These are phyloP conservation scores for Apodemus speciosus DNA, from an alignment of 2,113 vertebrate species.

Conservation along the genomic window DNA sequence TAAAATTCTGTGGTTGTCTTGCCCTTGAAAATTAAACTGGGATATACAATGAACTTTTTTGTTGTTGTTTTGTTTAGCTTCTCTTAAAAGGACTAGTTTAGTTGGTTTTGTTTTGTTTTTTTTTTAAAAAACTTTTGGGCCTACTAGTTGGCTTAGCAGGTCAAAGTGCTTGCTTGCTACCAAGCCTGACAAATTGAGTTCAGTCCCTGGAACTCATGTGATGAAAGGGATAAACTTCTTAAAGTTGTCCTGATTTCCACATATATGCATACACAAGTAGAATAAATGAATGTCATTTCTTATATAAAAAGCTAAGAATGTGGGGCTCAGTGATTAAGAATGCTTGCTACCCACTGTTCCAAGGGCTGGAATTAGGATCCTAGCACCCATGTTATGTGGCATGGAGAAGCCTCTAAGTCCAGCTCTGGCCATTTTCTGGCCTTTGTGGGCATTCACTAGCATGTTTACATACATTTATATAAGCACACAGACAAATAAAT, in stretches of 20 bases:
- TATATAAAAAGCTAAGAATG: not conserved
- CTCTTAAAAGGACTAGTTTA: not conserved
- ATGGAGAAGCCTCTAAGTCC: not conserved
- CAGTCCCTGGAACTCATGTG: not conserved
- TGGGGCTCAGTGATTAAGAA: not conserved
- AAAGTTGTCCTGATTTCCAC: not conserved
- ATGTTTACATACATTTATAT: not conserved
- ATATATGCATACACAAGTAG: not conserved
- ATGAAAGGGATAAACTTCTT: not conserved
- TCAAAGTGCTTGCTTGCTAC: not conserved
- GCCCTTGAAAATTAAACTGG: not conserved
- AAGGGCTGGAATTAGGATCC: not conserved
- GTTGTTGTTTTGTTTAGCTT: not conserved
- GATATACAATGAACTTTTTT: conserved; percentile 1
- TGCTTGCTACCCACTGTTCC: not conserved
- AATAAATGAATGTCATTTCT: not conserved
- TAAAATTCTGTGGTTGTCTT: not conserved
- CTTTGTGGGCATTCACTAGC: not conserved
- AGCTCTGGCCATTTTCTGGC: not conserved
- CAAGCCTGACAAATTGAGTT: not conserved
- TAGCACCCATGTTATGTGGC: not conserved
- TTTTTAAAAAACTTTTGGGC: not conserved
- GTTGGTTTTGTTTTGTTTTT: too few relatives aligned
- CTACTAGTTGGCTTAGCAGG: not conserved
- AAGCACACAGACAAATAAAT: not conserved